Evolutionary conservation across 2,113 vertebrate species (phyloP).

Genomic region (Brienomyrus brachyistius): DNA sequence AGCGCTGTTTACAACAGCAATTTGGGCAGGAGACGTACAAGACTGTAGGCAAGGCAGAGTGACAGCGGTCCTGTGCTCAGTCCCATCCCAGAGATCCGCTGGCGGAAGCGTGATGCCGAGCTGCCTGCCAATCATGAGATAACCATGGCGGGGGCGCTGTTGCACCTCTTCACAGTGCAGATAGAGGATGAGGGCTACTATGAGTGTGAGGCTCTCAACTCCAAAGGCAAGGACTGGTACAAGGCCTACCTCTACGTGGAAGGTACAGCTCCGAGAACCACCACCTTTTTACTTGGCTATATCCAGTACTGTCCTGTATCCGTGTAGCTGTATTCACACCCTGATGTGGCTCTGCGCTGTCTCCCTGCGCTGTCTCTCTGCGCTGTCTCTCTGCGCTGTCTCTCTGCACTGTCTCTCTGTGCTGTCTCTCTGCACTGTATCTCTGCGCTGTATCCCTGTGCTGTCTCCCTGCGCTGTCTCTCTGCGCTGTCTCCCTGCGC

Average conservation of each 20-base stretch:
- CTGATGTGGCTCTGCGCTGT: background rate
- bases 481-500: background rate
- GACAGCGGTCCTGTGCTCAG: conserved; percentile 45
- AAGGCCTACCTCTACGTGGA: conserved; percentile 85
- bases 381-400: background rate
- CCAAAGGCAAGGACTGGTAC: conserved; percentile 87
- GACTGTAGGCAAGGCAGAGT: background rate
- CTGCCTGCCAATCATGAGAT: conserved; percentile 83
- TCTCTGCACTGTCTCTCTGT: background rate
- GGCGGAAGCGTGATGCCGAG: conserved; percentile 83
- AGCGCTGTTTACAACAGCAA: no score
- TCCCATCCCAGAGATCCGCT: conserved; percentile 87
- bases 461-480: no score
- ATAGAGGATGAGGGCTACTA: conserved; percentile 89
- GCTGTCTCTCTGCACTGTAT: background rate
- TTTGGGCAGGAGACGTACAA: no score
- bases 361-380: background rate
- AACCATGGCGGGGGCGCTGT: conserved; percentile 80
- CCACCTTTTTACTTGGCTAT: background rate
- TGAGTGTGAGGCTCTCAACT: conserved; percentile 91
- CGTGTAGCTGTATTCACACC: background rate
- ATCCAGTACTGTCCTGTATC: background rate
- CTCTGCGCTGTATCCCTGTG: no score
- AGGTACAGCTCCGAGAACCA: conserved; percentile 54
- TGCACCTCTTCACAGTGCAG: conserved; percentile 90